A percentile compares a stretch with the other conserved stretches of the same genome.
phyloP scores from a whole-genome alignment of 2,113 vertebrate species.

The Thermophis baileyi region DNA sequence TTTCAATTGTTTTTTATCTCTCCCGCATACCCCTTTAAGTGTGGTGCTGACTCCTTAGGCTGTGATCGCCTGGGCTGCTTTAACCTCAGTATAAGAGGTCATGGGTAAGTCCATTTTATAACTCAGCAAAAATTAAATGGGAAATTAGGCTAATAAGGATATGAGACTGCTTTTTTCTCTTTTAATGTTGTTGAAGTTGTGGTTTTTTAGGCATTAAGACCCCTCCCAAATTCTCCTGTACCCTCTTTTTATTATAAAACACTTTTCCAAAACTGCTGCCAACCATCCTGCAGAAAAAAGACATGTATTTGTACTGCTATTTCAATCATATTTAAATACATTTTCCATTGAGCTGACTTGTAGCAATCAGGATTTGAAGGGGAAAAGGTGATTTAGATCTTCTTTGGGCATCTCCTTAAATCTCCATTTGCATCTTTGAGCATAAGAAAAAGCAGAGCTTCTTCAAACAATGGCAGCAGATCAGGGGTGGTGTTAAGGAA shows the following conservation, averaged over 20 bases:
- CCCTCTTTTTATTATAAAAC: neutral
- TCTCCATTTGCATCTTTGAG: neutral
- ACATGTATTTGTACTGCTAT: neutral
- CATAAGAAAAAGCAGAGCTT: neutral
- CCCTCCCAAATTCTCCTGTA: neutral
- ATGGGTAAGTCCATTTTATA: slow-evolving; percentile 78
- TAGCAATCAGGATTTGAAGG: neutral
- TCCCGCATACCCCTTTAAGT: slow-evolving; percentile 68
- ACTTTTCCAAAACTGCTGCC: neutral
- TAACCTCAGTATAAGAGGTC: slow-evolving; percentile 97
- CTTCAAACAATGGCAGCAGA: neutral
- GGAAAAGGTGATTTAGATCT: neutral
- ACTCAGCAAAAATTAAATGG: neutral
- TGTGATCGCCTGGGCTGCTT: slow-evolving; percentile 96
- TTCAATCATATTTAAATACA: neutral
- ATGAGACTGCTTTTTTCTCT: neutral
- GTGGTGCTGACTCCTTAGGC: slow-evolving; percentile 94
- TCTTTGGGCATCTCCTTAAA: neutral
- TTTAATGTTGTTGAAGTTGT: neutral
- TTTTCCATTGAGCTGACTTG: neutral
- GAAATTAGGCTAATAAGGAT: neutral
- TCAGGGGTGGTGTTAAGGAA: too few species aligned
- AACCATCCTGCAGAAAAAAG: neutral
- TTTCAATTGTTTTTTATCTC: neutral
- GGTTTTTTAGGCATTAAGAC: neutral